These are phyloP conservation scores for Pedetes capensis DNA, from an alignment of 2,113 vertebrate genomes.

Conservation along the genomic window DNA sequence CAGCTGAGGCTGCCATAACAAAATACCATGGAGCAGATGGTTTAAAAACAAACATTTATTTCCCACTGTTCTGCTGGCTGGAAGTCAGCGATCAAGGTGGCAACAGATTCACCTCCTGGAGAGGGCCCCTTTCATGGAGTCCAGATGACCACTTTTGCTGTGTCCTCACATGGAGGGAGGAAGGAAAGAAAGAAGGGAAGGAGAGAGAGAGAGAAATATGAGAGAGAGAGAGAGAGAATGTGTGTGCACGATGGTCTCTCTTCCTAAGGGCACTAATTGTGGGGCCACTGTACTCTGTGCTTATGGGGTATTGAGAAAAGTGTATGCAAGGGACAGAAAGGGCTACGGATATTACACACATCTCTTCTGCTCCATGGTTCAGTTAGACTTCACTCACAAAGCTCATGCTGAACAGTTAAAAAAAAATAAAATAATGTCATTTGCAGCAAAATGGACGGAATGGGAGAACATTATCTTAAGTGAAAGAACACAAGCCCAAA, in stretches of 20 bases:
- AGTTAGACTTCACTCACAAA: neutral
- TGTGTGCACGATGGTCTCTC: neutral
- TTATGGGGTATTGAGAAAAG: fast-evolving
- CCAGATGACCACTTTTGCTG: neutral
- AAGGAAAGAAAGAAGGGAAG: too few relatives aligned
- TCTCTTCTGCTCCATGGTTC: neutral
- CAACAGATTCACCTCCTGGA: too few relatives aligned
- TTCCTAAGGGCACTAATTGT: neutral
- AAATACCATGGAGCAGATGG: neutral
- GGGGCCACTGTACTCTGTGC: neutral
- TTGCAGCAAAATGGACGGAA: too few relatives aligned
- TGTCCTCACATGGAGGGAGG: neutral
- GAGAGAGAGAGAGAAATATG: neutral
- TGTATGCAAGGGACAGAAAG: neutral
- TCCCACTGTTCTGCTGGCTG: neutral
- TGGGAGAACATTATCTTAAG: too few relatives aligned
- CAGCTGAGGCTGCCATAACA: too few relatives aligned
- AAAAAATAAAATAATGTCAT: too few relatives aligned
- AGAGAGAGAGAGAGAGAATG: too few relatives aligned
- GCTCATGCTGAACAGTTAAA: neutral
- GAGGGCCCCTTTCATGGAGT: neutral
- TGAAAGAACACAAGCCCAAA: too few relatives aligned
- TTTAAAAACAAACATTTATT: neutral
- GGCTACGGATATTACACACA: too few relatives aligned
- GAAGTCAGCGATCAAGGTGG: too few relatives aligned